A percentile compares a stretch with the other conserved stretches of the same genome.
These are phyloP conservation scores for Blastomussa wellsi DNA, from an alignment of 92 coral and sea anemone genomes.

Conservation along the genomic window DNA sequence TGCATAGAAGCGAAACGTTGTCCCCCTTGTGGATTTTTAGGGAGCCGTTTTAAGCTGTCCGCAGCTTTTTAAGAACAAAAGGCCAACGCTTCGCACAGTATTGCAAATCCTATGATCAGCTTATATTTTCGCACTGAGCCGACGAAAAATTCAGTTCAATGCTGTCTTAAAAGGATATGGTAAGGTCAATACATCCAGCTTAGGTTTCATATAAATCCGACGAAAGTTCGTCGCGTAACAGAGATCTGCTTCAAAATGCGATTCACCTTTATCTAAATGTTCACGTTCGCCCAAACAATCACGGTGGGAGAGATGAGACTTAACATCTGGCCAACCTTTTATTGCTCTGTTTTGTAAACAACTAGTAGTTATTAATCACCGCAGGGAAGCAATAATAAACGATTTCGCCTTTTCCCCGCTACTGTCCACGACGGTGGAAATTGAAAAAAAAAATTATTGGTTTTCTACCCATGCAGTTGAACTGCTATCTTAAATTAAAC, in stretches of 20 bases:
- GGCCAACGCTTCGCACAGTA: neutral
- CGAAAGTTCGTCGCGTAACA: neutral
- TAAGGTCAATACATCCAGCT: too few relatives aligned
- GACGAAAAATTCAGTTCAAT: neutral
- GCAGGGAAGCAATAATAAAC: neutral
- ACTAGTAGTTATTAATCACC: neutral
- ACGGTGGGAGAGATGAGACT: neutral
- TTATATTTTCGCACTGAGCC: neutral
- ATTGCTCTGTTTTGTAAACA: slow-evolving; percentile 8
- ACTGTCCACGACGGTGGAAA: neutral
- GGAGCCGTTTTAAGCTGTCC: neutral
- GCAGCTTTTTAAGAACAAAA: neutral
- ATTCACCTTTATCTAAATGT: neutral
- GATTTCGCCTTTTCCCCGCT: neutral
- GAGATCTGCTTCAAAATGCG: neutral
- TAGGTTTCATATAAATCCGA: neutral
- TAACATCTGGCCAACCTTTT: neutral
- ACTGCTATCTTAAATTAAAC: neutral
- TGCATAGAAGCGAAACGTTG: neutral
- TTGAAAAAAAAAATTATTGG: neutral
- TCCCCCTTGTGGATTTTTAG: neutral
- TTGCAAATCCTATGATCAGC: neutral
- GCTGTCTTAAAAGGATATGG: neutral
- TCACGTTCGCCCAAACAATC: neutral
- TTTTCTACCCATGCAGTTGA: neutral